These are phyloP conservation scores for Tryphoninae sp. DNA, from an alignment of 2,888 invertebrate species.

Conservation along the genomic window DNA sequence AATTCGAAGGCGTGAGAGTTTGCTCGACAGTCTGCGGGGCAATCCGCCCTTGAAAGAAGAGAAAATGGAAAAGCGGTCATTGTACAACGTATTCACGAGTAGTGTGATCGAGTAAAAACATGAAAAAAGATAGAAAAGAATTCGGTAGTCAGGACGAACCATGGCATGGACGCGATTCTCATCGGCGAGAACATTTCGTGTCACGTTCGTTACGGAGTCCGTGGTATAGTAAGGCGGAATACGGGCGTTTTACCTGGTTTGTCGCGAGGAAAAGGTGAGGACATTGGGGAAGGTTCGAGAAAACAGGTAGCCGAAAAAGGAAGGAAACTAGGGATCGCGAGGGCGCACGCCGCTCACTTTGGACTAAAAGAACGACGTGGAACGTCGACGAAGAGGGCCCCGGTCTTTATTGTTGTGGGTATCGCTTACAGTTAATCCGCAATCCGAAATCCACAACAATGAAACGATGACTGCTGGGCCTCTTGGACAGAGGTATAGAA, in stretches of 20 bases:
- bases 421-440: constrained; percentile 76
- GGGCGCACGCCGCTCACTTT: constrained; percentile 33
- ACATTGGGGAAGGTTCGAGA: constrained; percentile 24
- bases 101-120: not conserved
- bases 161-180: not conserved
- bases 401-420: constrained; percentile 70
- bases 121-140: not conserved
- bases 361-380: not conserved
- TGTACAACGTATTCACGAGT: not conserved
- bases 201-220: constrained; percentile 6
- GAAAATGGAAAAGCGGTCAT: not conserved
- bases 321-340: constrained; percentile 30
- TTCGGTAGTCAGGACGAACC: not conserved
- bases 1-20: constrained; percentile 11
- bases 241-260: constrained; percentile 57
- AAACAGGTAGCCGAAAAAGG: constrained; percentile 60
- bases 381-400: constrained; percentile 1
- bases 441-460: constrained; percentile 71
- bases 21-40: not conserved
- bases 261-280: constrained; percentile 33
- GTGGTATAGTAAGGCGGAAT: not conserved
- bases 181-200: not conserved
- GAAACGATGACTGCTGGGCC: constrained; percentile 61
- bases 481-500: not conserved
- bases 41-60: not conserved